Conservation (phyloP, 2,113 vertebrate genomes). For the Pontoporia blainvillei region DNA sequence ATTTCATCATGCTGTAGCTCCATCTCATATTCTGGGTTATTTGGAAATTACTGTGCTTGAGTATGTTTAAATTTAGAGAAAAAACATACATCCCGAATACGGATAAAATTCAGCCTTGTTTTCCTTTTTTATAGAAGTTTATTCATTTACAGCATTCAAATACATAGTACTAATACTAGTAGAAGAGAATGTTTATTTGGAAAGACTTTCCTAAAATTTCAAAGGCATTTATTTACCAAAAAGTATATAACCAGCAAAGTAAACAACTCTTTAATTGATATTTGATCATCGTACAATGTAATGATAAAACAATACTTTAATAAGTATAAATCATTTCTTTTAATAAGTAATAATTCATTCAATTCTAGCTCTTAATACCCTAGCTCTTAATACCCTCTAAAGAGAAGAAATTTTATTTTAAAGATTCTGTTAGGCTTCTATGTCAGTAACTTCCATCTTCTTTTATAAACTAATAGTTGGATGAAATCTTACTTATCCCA, state of each 20-base stretch:
- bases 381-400: background rate
- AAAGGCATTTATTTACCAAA: background rate
- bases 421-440: background rate
- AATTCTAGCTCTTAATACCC: background rate
- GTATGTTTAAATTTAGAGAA: background rate
- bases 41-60: background rate
- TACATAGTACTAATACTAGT: background rate
- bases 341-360: background rate
- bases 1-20: background rate
- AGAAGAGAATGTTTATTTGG: constrained; percentile 12
- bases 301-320: background rate
- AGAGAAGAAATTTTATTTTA: background rate
- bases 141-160: constrained; percentile 5
- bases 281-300: background rate
- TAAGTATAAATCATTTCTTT: background rate
- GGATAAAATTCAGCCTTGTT: background rate
- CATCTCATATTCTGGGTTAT: background rate
- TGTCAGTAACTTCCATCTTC: background rate
- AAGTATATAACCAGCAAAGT: background rate
- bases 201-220: background rate
- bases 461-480: background rate
- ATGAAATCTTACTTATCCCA: background rate
- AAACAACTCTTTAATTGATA: background rate
- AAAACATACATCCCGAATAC: background rate
- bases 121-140: constrained; percentile 6